Percentiles rank a stretch among this genome's conserved stretches.
Evolutionary conservation across 2,888 invertebrate species (phyloP).

Genomic region (Eurois occulta): DNA sequence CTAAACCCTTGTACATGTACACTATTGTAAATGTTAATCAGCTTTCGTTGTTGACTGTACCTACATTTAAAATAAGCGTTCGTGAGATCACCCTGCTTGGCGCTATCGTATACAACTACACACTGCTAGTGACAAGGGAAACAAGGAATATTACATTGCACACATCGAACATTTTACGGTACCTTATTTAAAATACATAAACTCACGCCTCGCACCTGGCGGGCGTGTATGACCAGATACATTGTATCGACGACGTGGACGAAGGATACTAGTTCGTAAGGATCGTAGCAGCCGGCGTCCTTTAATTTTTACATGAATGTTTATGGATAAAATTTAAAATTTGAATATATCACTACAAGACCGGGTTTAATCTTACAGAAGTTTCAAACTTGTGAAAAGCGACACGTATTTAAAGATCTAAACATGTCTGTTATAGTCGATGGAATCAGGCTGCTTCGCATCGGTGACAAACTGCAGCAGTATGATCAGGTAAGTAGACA

Average conservation of each 20-base stretch:
- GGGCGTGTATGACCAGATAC: neutral
- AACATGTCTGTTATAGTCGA: neutral
- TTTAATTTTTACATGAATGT: neutral
- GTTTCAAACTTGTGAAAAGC: neutral
- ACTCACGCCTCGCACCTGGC: neutral
- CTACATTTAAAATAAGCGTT: neutral
- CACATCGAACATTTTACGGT: neutral
- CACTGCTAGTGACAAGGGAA: conserved; percentile 75
- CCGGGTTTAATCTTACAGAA: neutral
- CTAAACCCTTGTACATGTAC: neutral
- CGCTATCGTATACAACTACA: conserved; percentile 67
- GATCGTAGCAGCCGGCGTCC: neutral
- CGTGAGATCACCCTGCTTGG: conserved; percentile 14
- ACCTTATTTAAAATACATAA: neutral
- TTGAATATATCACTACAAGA: neutral
- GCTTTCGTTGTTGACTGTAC: neutral
- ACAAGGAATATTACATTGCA: conserved; percentile 31
- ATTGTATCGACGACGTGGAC: no score
- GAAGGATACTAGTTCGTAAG: neutral
- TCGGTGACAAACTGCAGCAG: conserved; percentile 77
- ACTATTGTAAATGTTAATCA: neutral
- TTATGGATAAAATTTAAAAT: neutral
- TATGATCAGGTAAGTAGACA: conserved; percentile 78
- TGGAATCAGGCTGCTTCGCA: conserved; percentile 20
- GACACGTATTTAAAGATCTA: neutral